A percentile compares a stretch with the other conserved stretches of the same genome.
Evolutionary conservation across 2,797 vertebrate genomes (phyloP).

Genomic region (Adrianichthys oophorus): DNA sequence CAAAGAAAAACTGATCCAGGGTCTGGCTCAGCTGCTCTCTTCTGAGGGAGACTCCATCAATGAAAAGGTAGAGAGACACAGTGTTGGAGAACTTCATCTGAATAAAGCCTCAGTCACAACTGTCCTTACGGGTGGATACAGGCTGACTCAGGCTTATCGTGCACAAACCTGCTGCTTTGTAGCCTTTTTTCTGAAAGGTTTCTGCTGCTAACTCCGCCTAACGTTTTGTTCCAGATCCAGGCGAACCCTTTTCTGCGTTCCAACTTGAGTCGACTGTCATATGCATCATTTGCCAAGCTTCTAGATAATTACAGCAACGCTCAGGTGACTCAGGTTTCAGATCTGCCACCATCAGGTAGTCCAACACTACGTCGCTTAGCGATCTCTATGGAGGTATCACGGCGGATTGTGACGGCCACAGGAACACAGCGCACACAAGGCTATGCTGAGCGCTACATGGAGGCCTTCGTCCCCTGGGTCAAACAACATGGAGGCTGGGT

Average conservation of each 20-base stretch:
- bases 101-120: no score
- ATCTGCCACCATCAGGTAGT: slow-evolving; percentile 47
- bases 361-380: slow-evolving; percentile 82
- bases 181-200: no score
- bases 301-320: slow-evolving; percentile 72
- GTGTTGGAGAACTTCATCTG: background rate
- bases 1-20: slow-evolving; percentile 78
- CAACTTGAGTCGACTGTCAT: slow-evolving; percentile 77
- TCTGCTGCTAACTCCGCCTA: no score
- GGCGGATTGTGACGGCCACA: slow-evolving; percentile 82
- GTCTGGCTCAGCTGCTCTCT: slow-evolving; percentile 79
- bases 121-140: no score
- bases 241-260: slow-evolving; percentile 74
- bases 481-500: slow-evolving; percentile 90
- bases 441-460: slow-evolving; percentile 82
- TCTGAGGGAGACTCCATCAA: slow-evolving; percentile 83
- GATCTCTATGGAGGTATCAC: slow-evolving; percentile 86
- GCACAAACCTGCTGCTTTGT: no score
- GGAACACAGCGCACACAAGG: slow-evolving; percentile 81
- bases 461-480: slow-evolving; percentile 87
- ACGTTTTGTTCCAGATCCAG: slow-evolving; percentile 72
- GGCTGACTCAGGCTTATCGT: no score
- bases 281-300: slow-evolving; percentile 80
- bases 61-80: slow-evolving; percentile 45
- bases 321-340: slow-evolving; percentile 1